phyloP scores from a whole-genome alignment of 2,888 invertebrate species.

The Choristoneura rosaceana region DNA sequence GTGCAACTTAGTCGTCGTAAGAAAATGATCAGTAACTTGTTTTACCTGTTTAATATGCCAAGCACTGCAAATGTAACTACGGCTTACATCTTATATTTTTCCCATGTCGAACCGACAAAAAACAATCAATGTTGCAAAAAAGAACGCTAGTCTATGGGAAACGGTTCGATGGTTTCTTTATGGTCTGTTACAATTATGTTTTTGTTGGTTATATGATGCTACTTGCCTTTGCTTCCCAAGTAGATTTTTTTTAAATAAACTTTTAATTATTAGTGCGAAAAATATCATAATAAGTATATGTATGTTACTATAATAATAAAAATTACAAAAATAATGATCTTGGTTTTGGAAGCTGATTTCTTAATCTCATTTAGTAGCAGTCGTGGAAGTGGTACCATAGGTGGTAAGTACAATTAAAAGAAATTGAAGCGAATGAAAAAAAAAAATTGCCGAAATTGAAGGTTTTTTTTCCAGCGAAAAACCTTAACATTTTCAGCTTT shows the following conservation, averaged over 20 bases:
- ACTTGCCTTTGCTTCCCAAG: not conserved
- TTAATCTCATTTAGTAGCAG: no score
- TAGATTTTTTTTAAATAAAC: not conserved
- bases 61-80: not conserved
- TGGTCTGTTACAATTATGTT: constrained; percentile 7
- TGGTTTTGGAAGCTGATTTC: no score
- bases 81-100: constrained; percentile 5
- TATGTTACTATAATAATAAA: no score
- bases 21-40: not conserved
- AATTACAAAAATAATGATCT: no score
- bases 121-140: constrained; percentile 8
- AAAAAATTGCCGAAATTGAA: no score
- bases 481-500: no score
- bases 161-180: constrained; percentile 10
- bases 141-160: constrained; percentile 19
- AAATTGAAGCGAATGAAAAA: no score
- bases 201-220: not conserved
- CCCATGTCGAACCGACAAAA: constrained; percentile 17
- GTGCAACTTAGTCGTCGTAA: not conserved
- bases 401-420: no score
- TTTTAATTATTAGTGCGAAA: no score
- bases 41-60: constrained; percentile 4
- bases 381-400: no score
- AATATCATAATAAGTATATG: no score
- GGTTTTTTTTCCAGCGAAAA: no score